Evolutionary conservation across 1,140 invertebrate species (phyloP).

Genomic region (Lasaia peninsularis): DNA sequence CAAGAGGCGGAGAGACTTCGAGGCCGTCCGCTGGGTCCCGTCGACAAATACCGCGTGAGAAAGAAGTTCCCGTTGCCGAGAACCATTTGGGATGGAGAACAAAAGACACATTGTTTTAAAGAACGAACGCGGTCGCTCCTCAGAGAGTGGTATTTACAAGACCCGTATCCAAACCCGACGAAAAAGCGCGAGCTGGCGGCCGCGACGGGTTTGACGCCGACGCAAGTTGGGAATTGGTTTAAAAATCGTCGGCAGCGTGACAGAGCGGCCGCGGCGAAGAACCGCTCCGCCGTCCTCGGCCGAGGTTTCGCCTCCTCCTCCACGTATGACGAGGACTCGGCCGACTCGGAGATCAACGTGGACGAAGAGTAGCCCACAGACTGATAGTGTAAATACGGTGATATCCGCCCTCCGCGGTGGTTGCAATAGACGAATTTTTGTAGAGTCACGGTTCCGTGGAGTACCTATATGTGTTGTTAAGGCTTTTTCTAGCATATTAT

Average conservation of each 20-base stretch:
- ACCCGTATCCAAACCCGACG: conserved; percentile 99
- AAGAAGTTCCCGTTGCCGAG: conserved; percentile 99
- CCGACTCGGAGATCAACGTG: conserved; percentile 72
- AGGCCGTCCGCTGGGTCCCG: conserved; percentile 96
- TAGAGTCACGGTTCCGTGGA: conserved; percentile 31
- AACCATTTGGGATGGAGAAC: conserved; percentile 99
- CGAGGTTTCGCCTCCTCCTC: conserved; percentile 68
- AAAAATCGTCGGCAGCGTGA: conserved; percentile 99
- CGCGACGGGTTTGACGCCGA: conserved; percentile 98
- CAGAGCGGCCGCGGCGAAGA: conserved; percentile 98
- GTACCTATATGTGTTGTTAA: conserved; percentile 46
- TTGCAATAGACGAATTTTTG: conserved; percentile 41
- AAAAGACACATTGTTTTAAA: conserved; percentile 99
- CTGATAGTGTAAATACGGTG: conserved; percentile 58
- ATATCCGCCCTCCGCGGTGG: conserved; percentile 19
- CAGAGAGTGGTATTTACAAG: conserved; percentile 98
- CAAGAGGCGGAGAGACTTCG: conserved; percentile 97
- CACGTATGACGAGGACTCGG: conserved; percentile 72
- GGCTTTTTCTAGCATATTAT: conserved; percentile 49
- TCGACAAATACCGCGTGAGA: conserved; percentile 99
- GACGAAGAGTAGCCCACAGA: conserved; percentile 64
- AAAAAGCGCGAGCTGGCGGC: conserved; percentile 98
- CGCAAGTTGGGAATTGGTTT: conserved; percentile 99
- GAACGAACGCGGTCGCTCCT: conserved; percentile 96
- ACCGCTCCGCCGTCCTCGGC: conserved; percentile 86